A percentile compares a stretch with the other conserved stretches of the same genome.
These are phyloP conservation scores for Thereuonema tuberculata DNA, from an alignment of 1,140 invertebrate species.

Conservation along the genomic window DNA sequence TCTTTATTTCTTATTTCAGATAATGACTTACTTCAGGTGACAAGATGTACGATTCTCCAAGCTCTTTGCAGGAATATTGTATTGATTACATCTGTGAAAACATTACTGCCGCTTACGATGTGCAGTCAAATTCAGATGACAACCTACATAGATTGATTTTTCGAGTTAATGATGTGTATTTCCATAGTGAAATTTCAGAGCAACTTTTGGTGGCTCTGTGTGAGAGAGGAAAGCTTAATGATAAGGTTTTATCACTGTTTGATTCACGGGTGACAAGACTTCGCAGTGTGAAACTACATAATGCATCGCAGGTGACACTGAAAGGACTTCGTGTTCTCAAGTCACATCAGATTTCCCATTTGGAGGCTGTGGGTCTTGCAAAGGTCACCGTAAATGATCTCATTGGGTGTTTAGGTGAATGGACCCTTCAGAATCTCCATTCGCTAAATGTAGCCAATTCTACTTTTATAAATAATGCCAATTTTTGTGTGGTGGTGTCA, in stretches of 20 bases:
- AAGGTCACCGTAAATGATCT: conserved; percentile 47
- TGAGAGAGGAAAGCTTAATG: conserved; percentile 46
- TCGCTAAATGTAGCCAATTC: conserved; percentile 50
- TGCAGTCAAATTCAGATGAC: conserved; percentile 20
- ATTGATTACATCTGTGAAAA: conserved; percentile 55
- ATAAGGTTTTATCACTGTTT: conserved; percentile 50
- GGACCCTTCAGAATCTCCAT: conserved; percentile 51
- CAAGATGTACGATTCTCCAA: conserved; percentile 46
- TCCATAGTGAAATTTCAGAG: conserved; percentile 52
- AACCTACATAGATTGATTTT: conserved; percentile 38
- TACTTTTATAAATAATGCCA: conserved; percentile 44
- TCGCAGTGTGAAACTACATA: conserved; percentile 34
- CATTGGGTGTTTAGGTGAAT: conserved; percentile 53
- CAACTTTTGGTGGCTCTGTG: conserved; percentile 46
- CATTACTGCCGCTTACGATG: conserved; percentile 43
- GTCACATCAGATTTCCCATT: conserved; percentile 43
- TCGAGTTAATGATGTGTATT: conserved; percentile 46
- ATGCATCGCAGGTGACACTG: conserved; percentile 38
- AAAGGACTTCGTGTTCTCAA: conserved; percentile 49
- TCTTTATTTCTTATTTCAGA: too few species aligned
- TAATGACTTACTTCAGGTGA: too few species aligned
- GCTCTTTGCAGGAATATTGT: conserved; percentile 48
- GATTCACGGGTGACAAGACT: conserved; percentile 47
- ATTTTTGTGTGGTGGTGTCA: conserved; percentile 33
- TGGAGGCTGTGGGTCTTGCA: conserved; percentile 47